Base-by-base conservation (phyloP, 2,888 invertebrate genomes). In the Anoncus sp. region DNA sequence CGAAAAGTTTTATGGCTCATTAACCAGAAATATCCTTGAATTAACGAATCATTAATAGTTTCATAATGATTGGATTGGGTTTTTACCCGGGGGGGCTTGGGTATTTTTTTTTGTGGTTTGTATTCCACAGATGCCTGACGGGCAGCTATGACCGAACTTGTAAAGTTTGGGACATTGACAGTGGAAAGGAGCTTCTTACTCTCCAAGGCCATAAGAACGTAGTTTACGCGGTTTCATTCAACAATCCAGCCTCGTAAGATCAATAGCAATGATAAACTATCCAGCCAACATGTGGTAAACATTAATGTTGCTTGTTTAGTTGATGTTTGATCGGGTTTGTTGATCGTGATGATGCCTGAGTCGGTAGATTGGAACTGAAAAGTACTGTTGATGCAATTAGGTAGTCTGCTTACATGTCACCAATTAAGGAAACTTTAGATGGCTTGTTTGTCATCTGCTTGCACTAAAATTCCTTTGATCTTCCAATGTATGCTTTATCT, bases 101-200 rank as follows among this genome's bases (percentile, higher is more conserved):
- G 16, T 4, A 31, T 53, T 16, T 22, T 47, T 51, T 49, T 20
- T 62, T 60, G 22, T 43, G 38, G 24, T 16, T 62, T 51, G 70
- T 47, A 20, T 81, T 80, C 71, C 10, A 45, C 86, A 96, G 96
- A 87, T 96, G 96, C 90, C 91, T 96, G 79, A 95, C 97, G 1
- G 96, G 96, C 81, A 97, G 97, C 90, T 97, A 97, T 89, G 97
- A 97, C 90, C 93, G 97, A 82, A 96, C 96, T 18, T 97, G 97
- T 91, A 96, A 96, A 90, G 92, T 97, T 70, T 96, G 96, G 95
- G 93, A 95, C 90, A 94, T 96, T 78, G 94, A 94, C 78, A 92
- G 93, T 12, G 96, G 96, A 49, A 92, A 92, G 77, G 95, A 96
- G 89, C 90, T 95, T 85, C 93, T 93, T 87, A 94, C 95, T 6